Conservation (phyloP, 2,113 vertebrate genomes). For the Nycticryphes semicollaris region DNA sequence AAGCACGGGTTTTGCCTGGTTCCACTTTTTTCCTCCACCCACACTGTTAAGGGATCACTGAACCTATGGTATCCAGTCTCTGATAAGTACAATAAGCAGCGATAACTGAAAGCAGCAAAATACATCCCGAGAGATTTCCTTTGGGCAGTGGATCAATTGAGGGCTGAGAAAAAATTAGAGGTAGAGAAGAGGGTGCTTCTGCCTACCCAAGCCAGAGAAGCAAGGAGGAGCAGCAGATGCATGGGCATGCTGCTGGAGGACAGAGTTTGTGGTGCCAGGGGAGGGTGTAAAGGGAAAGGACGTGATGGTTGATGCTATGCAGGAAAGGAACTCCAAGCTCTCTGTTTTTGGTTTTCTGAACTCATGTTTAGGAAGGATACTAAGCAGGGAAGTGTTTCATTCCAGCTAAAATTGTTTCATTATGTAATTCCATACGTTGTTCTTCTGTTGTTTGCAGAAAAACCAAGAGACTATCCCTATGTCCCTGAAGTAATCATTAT, state of each 20-base stretch:
- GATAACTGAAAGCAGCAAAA: not conserved
- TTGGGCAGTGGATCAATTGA: not conserved
- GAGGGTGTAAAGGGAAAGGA: not conserved
- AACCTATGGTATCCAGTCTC: not conserved
- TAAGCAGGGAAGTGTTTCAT: not conserved
- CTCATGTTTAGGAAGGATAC: not conserved
- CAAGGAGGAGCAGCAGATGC: not conserved
- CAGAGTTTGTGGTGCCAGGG: not conserved
- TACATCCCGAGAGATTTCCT: not conserved
- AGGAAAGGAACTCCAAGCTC: not conserved
- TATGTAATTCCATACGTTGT: not conserved
- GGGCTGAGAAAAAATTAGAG: not conserved
- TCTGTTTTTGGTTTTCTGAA: not conserved
- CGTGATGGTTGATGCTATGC: fast-evolving
- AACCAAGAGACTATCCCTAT: not conserved
- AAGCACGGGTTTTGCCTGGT: not conserved
- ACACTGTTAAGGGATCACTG: not conserved
- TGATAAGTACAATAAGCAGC: not conserved
- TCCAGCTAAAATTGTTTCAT: not conserved
- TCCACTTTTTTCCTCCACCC: not conserved
- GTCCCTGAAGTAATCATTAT: not conserved
- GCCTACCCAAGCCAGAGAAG: not conserved
- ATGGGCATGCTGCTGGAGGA: not conserved
- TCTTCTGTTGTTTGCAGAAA: not conserved
- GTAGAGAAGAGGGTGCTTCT: not conserved